A percentile compares a stretch with the other conserved stretches of the same genome.
Evolutionary conservation across 2,888 invertebrate genomes (phyloP).

Genomic region (Anorthoa munda): DNA sequence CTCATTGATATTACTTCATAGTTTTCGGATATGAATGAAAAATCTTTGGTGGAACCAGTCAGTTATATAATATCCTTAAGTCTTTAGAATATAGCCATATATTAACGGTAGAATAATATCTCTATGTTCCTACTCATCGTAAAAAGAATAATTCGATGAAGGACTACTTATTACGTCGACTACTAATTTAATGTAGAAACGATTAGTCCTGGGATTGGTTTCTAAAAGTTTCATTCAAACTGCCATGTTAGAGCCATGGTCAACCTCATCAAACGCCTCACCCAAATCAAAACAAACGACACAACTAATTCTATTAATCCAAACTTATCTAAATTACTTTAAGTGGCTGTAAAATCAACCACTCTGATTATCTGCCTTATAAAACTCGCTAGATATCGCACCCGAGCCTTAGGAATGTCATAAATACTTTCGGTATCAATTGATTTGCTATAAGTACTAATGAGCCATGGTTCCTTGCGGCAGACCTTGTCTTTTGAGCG

Average conservation of each 20-base stretch:
- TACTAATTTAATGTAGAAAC: too few relatives aligned
- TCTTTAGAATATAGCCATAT: too few relatives aligned
- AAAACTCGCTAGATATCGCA: slow-evolving; percentile 57
- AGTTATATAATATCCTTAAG: not conserved
- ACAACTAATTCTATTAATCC: slow-evolving; percentile 32
- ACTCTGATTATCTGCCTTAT: slow-evolving; percentile 56
- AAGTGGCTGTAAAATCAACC: slow-evolving; percentile 55
- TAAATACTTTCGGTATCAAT: slow-evolving; percentile 75
- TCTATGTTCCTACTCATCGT: too few relatives aligned
- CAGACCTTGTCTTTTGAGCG: slow-evolving; percentile 76
- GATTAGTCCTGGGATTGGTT: too few relatives aligned
- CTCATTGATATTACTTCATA: not conserved
- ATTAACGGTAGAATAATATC: too few relatives aligned
- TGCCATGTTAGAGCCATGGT: not conserved
- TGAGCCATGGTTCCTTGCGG: slow-evolving; percentile 78
- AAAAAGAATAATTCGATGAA: too few relatives aligned
- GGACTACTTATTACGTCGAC: too few relatives aligned
- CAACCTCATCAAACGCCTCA: slow-evolving; percentile 42
- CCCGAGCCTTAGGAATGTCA: slow-evolving; percentile 53
- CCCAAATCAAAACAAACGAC: slow-evolving; percentile 55
- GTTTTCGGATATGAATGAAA: not conserved
- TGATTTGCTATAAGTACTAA: slow-evolving; percentile 79
- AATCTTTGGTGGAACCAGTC: not conserved
- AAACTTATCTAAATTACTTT: slow-evolving; percentile 61
- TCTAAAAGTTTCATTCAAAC: not conserved